phyloP scores from a whole-genome alignment of 2,113 vertebrate species.

The Pelusios castaneus region DNA sequence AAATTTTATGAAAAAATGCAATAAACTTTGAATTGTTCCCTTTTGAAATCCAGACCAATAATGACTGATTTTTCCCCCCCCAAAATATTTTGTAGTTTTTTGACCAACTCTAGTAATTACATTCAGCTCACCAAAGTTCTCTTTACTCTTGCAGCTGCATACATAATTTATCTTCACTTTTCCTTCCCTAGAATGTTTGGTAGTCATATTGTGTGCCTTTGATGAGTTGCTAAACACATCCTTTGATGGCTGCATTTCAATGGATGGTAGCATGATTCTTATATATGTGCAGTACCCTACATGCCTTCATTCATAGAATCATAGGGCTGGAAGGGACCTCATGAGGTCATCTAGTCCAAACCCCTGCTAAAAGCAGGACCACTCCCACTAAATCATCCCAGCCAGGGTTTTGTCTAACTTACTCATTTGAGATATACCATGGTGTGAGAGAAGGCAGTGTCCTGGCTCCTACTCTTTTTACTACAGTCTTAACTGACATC shows the following conservation, averaged over 20 bases:
- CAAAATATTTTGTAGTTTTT: background rate
- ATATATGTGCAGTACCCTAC: background rate
- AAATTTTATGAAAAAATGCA: background rate
- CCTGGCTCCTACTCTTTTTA: too few relatives aligned
- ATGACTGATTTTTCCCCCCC: background rate
- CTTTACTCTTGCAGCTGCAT: background rate
- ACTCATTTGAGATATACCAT: too few relatives aligned
- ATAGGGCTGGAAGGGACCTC: too few relatives aligned
- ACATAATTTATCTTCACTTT: background rate
- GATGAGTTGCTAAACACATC: background rate
- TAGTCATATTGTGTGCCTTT: background rate
- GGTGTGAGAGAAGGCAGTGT: too few relatives aligned
- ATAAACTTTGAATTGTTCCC: too few relatives aligned
- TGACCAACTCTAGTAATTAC: background rate
- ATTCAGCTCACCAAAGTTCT: background rate
- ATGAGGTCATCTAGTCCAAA: too few relatives aligned
- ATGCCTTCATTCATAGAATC: background rate
- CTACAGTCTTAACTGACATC: too few relatives aligned
- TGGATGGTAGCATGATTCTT: background rate
- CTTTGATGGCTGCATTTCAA: background rate
- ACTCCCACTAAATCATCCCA: too few relatives aligned
- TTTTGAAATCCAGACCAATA: too few relatives aligned
- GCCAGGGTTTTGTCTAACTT: too few relatives aligned
- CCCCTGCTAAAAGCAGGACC: too few relatives aligned
- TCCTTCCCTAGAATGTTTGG: background rate